A percentile compares a stretch with the other conserved stretches of the same genome.
Evolutionary conservation across 2,888 invertebrate genomes (phyloP).

Genomic region (Cataglyphis altisquamis): DNA sequence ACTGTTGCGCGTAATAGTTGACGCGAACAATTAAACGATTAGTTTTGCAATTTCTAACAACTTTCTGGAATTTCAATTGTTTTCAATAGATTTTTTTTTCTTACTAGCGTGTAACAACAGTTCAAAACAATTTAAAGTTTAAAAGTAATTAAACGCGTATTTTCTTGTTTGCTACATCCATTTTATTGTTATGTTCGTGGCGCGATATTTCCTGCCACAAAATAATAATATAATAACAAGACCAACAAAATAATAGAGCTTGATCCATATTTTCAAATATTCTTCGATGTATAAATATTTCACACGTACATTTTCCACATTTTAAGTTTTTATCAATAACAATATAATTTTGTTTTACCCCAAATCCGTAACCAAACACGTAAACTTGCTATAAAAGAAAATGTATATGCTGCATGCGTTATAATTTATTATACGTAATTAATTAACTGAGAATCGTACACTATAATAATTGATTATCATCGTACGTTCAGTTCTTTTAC

Average conservation of each 20-base stretch:
- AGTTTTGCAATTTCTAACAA: constrained; percentile 4
- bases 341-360: background rate
- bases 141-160: constrained; percentile 21
- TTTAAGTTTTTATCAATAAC: constrained; percentile 13
- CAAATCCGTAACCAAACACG: background rate
- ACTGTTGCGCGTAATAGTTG: constrained; percentile 42
- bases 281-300: background rate
- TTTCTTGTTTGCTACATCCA: background rate
- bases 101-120: background rate
- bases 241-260: background rate
- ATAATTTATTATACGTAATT: constrained; percentile 43
- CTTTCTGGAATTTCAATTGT: constrained; percentile 9
- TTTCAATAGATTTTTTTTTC: background rate
- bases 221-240: background rate
- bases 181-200: background rate
- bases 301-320: background rate
- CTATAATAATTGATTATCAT: constrained; percentile 51
- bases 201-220: background rate
- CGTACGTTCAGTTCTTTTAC: constrained; percentile 33
- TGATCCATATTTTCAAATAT: background rate
- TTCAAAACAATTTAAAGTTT: constrained; percentile 24
- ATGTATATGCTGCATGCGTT: constrained; percentile 17
- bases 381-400: constrained; percentile 23
- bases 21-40: constrained; percentile 34
- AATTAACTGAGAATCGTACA: constrained; percentile 44